phyloP scores from a whole-genome alignment of 2,888 invertebrate genomes.

The Lithosia quadra region DNA sequence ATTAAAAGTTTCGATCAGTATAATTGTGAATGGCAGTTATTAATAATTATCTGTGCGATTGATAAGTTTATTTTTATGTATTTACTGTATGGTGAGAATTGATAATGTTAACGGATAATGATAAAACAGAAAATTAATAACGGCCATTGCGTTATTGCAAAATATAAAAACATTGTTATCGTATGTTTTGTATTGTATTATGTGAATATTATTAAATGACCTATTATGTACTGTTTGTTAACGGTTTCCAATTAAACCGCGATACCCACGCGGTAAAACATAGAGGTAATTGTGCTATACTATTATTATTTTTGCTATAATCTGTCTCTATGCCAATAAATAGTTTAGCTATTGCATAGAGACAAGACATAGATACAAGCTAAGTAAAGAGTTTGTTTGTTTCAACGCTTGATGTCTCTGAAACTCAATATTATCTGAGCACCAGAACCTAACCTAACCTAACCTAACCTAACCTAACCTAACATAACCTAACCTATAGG shows the following conservation, averaged over 20 bases:
- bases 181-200: neutral
- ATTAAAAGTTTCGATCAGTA: too few species aligned
- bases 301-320: neutral
- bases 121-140: slow-evolving; percentile 5
- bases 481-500: too few species aligned
- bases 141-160: neutral
- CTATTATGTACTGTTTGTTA: slow-evolving; percentile 7
- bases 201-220: slow-evolving; percentile 6
- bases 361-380: too few species aligned
- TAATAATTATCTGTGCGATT: too few species aligned
- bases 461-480: too few species aligned
- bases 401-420: too few species aligned
- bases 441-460: too few species aligned
- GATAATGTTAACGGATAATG: neutral
- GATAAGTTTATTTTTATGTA: neutral
- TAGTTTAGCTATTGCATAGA: too few species aligned
- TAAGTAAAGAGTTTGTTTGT: neutral
- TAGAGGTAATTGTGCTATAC: neutral
- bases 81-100: neutral
- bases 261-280: neutral
- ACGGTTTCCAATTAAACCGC: slow-evolving; percentile 3
- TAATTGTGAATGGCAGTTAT: too few species aligned
- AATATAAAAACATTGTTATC: slow-evolving; percentile 14
- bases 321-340: neutral
- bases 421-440: too few species aligned